phyloP scores from a whole-genome alignment of 2,888 invertebrate species.

The Trisateles emortualis region DNA sequence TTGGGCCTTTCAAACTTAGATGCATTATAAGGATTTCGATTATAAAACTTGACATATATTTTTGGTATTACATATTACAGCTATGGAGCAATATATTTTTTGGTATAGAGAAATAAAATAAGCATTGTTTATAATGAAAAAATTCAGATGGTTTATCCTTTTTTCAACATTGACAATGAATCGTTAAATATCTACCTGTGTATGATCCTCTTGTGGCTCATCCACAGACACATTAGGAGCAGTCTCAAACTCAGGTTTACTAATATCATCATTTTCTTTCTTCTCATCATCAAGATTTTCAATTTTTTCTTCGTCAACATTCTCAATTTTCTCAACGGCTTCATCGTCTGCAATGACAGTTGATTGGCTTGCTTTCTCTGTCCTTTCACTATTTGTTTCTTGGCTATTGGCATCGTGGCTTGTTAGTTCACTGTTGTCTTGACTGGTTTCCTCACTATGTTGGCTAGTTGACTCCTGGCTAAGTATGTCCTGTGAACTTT shows the following conservation, averaged over 20 bases:
- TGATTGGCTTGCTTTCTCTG: conserved; percentile 13
- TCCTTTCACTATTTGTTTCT: conserved; percentile 19
- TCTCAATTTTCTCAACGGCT: conserved; percentile 48
- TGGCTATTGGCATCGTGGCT: conserved; percentile 34
- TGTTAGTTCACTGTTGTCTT: conserved; percentile 35
- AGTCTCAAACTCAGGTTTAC: conserved; percentile 83
- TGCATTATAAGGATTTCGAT: no score
- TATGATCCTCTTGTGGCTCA: conserved; percentile 78
- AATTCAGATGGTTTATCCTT: background rate
- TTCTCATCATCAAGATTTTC: conserved; percentile 47
- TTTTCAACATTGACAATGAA: background rate
- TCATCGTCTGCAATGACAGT: conserved; percentile 47
- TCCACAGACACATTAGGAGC: conserved; percentile 80
- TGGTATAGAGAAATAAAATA: no score
- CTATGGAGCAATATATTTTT: no score
- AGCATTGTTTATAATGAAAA: no score
- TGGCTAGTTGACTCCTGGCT: conserved; percentile 46
- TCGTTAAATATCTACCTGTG: conserved; percentile 64
- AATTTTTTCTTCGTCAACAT: conserved; percentile 37
- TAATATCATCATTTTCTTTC: conserved; percentile 65
- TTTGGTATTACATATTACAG: no score
- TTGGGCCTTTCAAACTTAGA: no score
- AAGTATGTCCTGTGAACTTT: conserved; percentile 43
- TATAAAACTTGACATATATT: no score
- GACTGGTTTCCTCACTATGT: conserved; percentile 31